Percentiles rank a stretch among this genome's conserved stretches.
Evolutionary conservation across 2,797 vertebrate genomes (phyloP).

Genomic region (Loris lydekkerianus): DNA sequence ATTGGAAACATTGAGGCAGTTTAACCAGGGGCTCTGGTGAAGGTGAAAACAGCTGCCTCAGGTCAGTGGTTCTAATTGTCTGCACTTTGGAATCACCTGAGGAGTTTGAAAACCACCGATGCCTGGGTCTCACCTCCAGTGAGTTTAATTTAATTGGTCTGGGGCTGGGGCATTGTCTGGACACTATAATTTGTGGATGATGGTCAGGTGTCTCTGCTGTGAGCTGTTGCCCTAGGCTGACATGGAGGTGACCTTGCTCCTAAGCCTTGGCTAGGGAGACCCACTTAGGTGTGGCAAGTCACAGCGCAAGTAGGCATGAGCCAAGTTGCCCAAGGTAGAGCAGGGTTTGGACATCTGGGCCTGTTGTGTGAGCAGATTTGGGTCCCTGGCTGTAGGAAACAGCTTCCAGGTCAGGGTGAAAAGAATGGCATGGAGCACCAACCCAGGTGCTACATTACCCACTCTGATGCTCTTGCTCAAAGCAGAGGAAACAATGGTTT

Average conservation of each 20-base stretch:
- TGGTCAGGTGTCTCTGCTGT: not conserved
- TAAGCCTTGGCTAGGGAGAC: not conserved
- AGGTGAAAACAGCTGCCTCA: not conserved
- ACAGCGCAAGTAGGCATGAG: not conserved
- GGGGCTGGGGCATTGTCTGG: not conserved
- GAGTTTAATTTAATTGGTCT: not conserved
- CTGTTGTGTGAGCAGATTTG: not conserved
- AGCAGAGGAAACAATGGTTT: not conserved
- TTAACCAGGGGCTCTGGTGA: too few relatives aligned
- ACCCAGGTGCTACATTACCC: not conserved
- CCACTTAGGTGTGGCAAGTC: too few relatives aligned
- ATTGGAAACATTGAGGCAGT: too few relatives aligned
- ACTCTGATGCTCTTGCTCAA: not conserved
- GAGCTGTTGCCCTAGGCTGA: too few relatives aligned
- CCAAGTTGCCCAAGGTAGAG: not conserved
- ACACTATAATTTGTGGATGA: fast-evolving
- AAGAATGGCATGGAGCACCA: not conserved
- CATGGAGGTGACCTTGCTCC: not conserved
- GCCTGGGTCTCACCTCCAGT: not conserved
- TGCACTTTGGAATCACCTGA: not conserved
- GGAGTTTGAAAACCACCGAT: not conserved
- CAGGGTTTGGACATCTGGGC: not conserved
- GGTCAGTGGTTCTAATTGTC: not conserved
- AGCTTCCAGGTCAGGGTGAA: not conserved
- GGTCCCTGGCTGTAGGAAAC: not conserved